Base-by-base conservation (phyloP, 2,113 vertebrate species). In the Bostrychus sinensis region DNA sequence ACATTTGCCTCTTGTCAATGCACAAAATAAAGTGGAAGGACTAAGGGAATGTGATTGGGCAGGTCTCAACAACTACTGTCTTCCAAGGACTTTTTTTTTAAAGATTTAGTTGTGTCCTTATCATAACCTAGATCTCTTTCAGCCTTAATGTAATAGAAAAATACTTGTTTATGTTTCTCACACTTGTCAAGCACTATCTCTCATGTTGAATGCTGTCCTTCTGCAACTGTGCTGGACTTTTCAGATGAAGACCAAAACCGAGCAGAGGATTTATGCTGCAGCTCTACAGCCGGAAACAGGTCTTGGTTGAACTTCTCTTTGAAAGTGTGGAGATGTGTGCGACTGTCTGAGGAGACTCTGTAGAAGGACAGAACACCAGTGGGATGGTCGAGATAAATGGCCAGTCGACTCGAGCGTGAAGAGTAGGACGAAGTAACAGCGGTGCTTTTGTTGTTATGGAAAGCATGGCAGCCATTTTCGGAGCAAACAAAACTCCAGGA, bases 361-460 rank as follows among this genome's bases (percentile, higher is more conserved):
- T 84, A 89, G 67, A 83, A 88, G 10, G 81, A 78, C 38, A 88
- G 37, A 36, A 38, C 75, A 4, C 73, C 74, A 13, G 51, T 9
- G 0, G 46, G 22, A 23, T 13, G 4, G 5, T 84, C 77, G 7
- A 85, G 60, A 56, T 82, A 86, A 17, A 88, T 0, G 4, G 72
- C 87, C 37, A 79, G 38, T 50, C 60, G 45, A 66, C 45, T 75
- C 7, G 54, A 61, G 26, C 61, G 56, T 0, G 37, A 70, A 4
- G 20, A 22, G 0, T 19, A 22, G 8, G 68, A 67, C 2, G 61
- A 58, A 4, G 1, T 1, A 0, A 68, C 25, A 3, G 4, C 3
- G 7, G 45, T 4, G 0, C 3, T 60, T 1, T 68, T 0, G 0
- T 23, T 55, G 39, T 1, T 0, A 13, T 66, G 17, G 4, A 5